Percentiles rank a stretch among this genome's conserved stretches.
Conservation (phyloP, 2,797 vertebrate genomes). For the Phoeniculus purpureus region DNA sequence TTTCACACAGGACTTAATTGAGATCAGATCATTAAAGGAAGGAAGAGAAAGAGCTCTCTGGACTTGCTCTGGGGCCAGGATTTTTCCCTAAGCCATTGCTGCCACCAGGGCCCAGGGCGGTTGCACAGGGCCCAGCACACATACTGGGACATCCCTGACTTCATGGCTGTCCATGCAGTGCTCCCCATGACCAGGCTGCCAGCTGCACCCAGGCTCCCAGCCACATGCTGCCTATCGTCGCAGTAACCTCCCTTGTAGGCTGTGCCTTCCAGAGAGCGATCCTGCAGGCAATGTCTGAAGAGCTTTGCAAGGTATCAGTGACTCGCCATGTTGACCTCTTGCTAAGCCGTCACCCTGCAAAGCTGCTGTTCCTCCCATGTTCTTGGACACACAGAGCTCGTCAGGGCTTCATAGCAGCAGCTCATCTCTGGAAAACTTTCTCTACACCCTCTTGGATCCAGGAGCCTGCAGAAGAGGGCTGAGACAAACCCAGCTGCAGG, state of each 20-base stretch:
- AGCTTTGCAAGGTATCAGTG: fast-evolving
- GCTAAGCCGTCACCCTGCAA: fast-evolving
- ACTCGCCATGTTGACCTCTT: fast-evolving
- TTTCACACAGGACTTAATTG: fast-evolving
- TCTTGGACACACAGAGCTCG: fast-evolving
- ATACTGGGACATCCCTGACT: not conserved
- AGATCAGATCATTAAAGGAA: not conserved
- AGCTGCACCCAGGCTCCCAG: too few relatives aligned
- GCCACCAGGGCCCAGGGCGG: fast-evolving
- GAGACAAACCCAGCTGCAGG: not conserved
- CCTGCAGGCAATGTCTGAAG: not conserved
- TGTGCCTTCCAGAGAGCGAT: fast-evolving
- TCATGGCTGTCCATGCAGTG: fast-evolving
- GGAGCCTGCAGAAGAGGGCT: not conserved
- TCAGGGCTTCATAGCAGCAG: not conserved
- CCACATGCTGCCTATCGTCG: fast-evolving
- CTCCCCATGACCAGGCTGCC: fast-evolving
- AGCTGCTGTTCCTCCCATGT: not conserved
- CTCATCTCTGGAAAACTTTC: not conserved
- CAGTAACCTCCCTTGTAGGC: fast-evolving
- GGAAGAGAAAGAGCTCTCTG: not conserved
- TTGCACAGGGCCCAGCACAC: too few relatives aligned
- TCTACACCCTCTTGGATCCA: not conserved
- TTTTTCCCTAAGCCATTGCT: not conserved
- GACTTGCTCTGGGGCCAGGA: not conserved